Evolutionary conservation across 2,113 vertebrate genomes (phyloP).

Genomic region (Piaya cayana): DNA sequence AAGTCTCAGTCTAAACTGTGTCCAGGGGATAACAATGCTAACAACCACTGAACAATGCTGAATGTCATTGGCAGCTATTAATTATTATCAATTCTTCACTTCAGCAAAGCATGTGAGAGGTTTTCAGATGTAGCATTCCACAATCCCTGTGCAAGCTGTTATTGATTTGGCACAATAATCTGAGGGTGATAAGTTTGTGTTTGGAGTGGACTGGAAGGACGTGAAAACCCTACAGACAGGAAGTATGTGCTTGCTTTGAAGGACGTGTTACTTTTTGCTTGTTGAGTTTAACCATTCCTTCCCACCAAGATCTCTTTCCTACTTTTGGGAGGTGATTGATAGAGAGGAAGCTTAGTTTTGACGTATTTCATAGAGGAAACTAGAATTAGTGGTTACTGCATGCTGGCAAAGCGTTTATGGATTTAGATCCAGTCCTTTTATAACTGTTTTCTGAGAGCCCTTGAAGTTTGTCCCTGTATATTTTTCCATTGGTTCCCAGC

Average conservation of each 20-base stretch:
- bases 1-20: not conserved
- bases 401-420: constrained; percentile 16
- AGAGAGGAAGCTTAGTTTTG: not conserved
- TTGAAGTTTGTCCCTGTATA: not conserved
- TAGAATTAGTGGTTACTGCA: constrained; percentile 28
- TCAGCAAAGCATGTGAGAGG: constrained; percentile 10
- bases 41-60: constrained; percentile 3
- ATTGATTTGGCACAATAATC: constrained; percentile 35
- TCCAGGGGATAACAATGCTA: constrained; percentile 31
- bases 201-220: constrained; percentile 35
- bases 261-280: not conserved
- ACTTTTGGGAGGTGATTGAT: not conserved
- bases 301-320: not conserved
- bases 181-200: constrained; percentile 20
- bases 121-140: constrained; percentile 16
- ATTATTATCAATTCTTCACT: constrained; percentile 48
- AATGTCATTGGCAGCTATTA: constrained; percentile 58
- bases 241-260: constrained; percentile 20
- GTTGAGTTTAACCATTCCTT: not conserved
- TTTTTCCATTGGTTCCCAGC: not conserved
- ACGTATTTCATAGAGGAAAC: not conserved
- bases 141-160: constrained; percentile 5
- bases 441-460: not conserved
- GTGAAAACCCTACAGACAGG: not conserved
- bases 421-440: constrained; percentile 8